A percentile compares a stretch with the other conserved stretches of the same genome.
Conservation (phyloP, 30 jellyfish, hydroid and myxozoan species). For the Catostylus mosaicus region DNA sequence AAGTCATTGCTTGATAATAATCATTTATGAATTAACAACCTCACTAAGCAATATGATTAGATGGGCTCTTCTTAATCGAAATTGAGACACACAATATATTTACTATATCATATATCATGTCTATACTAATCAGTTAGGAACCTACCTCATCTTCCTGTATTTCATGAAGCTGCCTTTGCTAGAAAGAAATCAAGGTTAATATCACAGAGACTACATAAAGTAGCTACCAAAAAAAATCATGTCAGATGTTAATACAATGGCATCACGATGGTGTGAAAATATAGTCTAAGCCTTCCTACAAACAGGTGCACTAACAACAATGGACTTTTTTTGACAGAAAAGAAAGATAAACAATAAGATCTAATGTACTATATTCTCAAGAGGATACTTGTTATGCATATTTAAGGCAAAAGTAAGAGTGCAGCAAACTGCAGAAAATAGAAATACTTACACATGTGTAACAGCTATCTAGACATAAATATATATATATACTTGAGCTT, state of each 20-base stretch:
- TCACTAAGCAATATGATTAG: background rate
- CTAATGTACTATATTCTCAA: background rate
- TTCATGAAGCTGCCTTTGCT: constrained; percentile 41
- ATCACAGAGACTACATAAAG: background rate
- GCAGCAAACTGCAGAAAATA: too few relatives aligned
- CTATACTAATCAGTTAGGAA: background rate
- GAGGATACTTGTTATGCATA: too few relatives aligned
- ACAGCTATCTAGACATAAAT: too few relatives aligned
- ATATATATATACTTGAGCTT: too few relatives aligned
- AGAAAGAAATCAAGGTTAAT: background rate
- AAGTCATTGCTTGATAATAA: background rate
- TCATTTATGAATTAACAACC: background rate
- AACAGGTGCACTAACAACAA: background rate
- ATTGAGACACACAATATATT: background rate
- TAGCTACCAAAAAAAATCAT: background rate
- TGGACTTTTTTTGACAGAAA: background rate
- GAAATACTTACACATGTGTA: too few relatives aligned
- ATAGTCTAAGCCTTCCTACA: too few relatives aligned
- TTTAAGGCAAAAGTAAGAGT: too few relatives aligned
- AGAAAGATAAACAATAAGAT: too few relatives aligned
- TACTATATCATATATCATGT: background rate
- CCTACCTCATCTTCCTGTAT: constrained; percentile 50
- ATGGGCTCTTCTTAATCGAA: background rate
- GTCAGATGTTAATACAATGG: background rate
- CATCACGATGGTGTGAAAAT: background rate